Base-by-base conservation (phyloP, 2,888 invertebrate genomes). In the Hyposoter didymator region DNA sequence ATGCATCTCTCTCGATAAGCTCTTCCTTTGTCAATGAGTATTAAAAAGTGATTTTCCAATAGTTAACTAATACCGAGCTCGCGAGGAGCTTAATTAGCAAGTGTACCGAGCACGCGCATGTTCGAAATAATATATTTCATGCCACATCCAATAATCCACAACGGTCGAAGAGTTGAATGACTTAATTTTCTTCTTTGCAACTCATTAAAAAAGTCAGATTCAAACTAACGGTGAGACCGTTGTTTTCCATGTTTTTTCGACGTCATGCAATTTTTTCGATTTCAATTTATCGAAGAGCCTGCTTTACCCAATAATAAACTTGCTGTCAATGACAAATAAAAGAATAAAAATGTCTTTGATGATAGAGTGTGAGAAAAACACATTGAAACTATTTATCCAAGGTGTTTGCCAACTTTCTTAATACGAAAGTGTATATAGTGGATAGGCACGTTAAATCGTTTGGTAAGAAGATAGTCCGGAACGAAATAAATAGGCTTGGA, bases 1-100 rank as follows among this genome's bases (percentile, higher is more conserved):
- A 83, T 83, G 67, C n/a, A 78, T 73, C 78, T 67, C 55, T 62
- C 64, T 64, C 70, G 79, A 84, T 79, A 70, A 76, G 64, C 64
- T 35, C 32, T 83, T 73, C 19, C 67, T 78, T 52, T 55, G 78
- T 78, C 67, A 78, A 74, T 78, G 59, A 66, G 72, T 59, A 83
- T 84, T 69, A 74, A 82, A 73, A 69, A 70, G 67, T 78, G 73
- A 78, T 80, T 66, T 66, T 47, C 39, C 7, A 39, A 45, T 14
- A 17, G 43, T 28, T 5, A 28, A 59, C 59, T 59, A 28, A 28
- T 59, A 14, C 5, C 59, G 10, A 55, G 55, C 19, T 55, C 55
- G 12, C 55, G 22, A 14, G 12, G 55, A 55, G 12, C 22, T 55
- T 55, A 28, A 55, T 55, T 10, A 55, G 22, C 22, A 55, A 10